A percentile compares a stretch with the other conserved stretches of the same genome.
Evolutionary conservation across 2,797 vertebrate genomes (phyloP).

Genomic region (Atherinosoma microstoma): DNA sequence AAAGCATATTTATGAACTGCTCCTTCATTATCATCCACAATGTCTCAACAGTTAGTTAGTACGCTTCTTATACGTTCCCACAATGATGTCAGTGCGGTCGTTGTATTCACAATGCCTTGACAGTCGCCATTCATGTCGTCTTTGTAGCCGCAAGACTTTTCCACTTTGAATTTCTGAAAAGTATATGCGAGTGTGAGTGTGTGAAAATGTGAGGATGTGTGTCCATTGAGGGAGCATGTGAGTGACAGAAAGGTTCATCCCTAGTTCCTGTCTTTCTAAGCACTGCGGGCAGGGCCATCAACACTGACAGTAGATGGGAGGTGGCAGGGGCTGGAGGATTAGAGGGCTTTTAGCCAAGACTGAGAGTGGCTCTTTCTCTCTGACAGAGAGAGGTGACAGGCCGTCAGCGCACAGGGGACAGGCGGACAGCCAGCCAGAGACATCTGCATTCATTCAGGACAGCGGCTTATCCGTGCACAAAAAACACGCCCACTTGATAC

Average conservation of each 20-base stretch:
- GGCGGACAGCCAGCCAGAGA: conserved; percentile 87
- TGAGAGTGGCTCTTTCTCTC: conserved; percentile 78
- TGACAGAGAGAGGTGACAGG: conserved; percentile 79
- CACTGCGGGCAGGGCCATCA: conserved; percentile 73
- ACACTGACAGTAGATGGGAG: conserved; percentile 76
- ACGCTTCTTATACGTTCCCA: conserved; percentile 63
- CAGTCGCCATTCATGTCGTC: conserved; percentile 66
- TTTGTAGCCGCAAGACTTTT: conserved; percentile 56
- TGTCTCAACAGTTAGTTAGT: conserved; percentile 37
- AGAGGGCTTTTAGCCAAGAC: conserved; percentile 70
- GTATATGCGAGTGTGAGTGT: conserved; percentile 52
- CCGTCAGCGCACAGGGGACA: conserved; percentile 76
- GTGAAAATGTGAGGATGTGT: conserved; percentile 75
- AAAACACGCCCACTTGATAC: conserved; percentile 77
- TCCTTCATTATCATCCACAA: conserved; percentile 54
- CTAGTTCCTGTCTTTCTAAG: conserved; percentile 72
- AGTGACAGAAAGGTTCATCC: conserved; percentile 83
- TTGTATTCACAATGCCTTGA: conserved; percentile 68
- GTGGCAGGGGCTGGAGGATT: conserved; percentile 76
- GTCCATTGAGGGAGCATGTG: conserved; percentile 75
- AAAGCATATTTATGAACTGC: conserved; percentile 48
- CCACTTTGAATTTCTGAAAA: conserved; percentile 68
- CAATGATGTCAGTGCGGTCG: conserved; percentile 59
- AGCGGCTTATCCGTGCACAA: conserved; percentile 89
- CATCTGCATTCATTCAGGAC: conserved; percentile 98